Base-by-base conservation (phyloP, 1,140 invertebrate species). In the Portunus trituberculatus region DNA sequence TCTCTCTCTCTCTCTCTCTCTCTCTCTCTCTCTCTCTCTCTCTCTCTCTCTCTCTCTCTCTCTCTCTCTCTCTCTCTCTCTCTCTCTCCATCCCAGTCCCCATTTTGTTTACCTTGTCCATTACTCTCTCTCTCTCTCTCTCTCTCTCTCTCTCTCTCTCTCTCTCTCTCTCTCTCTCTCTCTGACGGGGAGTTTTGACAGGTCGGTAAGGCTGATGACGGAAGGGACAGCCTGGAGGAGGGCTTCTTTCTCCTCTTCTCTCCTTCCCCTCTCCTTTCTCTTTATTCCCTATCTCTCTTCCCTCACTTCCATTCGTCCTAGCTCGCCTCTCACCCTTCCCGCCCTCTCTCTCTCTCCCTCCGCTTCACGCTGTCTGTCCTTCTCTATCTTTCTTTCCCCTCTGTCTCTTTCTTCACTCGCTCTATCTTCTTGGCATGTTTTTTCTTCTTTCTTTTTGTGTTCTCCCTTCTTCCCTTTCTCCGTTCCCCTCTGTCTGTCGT, bases 131-230 rank as follows among this genome's bases (percentile, higher is more conserved):
- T 10, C 89, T 46, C 89, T 59, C 45, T 29, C 59, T 91, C 46
- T 91, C 46, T 91, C 12, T 59, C 90, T 20, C 29, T 76, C 52
- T 29, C 67, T 7, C 25, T 28, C 25, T 28, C 14, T 28, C 29
- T 76, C 52, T 28, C 52, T 31, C 28, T 32, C 90, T 16, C 46
- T 87, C 84, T 1, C 59, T 48, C n/a, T 28, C n/a, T 10, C 59
- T 25, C 2, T 91, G 89, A 52, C 59, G 46, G 46, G 8, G 48
- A 91, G 46, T 91, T 91, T 48, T 91, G 87, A 89, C 87, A 89
- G 87, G 14, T 45, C 28, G 87, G 87, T 89, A 16, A 48, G 46
- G 16, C 87, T 89, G 87, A 7, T 89, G 87, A 89, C 39, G 39
- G 87, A 48, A 32, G n/a, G 8, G 39, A 48, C 84, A 32, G 31